Base-by-base conservation (phyloP, 2,113 vertebrate species). In the Mustelus asterias region DNA sequence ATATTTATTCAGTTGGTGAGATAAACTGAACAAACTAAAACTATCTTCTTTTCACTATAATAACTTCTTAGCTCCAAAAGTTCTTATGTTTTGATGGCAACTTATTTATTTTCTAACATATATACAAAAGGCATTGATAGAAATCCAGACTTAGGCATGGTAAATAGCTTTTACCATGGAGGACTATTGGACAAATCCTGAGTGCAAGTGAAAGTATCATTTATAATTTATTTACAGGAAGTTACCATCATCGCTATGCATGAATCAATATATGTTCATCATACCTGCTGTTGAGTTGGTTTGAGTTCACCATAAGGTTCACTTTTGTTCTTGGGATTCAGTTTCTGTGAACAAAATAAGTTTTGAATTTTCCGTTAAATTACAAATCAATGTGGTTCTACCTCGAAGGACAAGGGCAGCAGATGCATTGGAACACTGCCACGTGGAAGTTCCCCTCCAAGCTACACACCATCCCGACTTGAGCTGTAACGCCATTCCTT, bases 261-360 rank as follows among this genome's bases (percentile, higher is more conserved):
- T 95, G 29, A 10, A 95, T 95, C 67, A 13, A 10, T 41, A 2
- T 37, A 70, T 26, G 1, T 20, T 72, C 11, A 69, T 48, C 41
- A 33, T 95, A 95, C 94, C 94, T 95, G 67, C 69, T 95, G 67
- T 44, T 95, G 94, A 44, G 67, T 95, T 54, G 67, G 94, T 95
- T 72, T 95, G 22, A 95, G 41, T 95, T 95, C 94, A 48, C 94
- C 94, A 6, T 95, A 95, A 18, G 94, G 37, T 22, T 95, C 94
- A 95, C 69, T 95, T 72, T 26, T 95, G 24, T 72, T 95, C 67
- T 95, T 95, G 69, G 94, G 22, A 95, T 95, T 95, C 94, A 95
- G 94, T 95, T 95, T 95, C 94, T 95, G 69, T 26, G 54, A 95
- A 72, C 69, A 54, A 95, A 95, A 70, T 95, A 54, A 70, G 7